phyloP scores from a whole-genome alignment of 2,797 vertebrate species.

The Sorex maritimensis region DNA sequence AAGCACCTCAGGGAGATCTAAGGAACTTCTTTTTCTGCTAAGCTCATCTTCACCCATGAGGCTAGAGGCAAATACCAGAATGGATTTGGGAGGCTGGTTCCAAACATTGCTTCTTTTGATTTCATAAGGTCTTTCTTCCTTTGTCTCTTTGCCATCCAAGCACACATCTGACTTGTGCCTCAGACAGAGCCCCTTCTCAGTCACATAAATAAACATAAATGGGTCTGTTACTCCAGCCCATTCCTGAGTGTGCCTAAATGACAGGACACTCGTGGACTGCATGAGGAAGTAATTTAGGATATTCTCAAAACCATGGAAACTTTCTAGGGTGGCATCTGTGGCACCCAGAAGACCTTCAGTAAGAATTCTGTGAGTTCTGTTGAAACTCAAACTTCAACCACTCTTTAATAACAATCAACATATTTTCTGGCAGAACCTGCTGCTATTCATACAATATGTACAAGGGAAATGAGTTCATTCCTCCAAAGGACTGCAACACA shows the following conservation, averaged over 20 bases:
- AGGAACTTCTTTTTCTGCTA: background rate
- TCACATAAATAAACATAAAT: background rate
- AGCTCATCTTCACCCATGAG: background rate
- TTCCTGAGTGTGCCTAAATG: background rate
- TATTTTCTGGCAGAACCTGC: background rate
- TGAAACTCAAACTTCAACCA: background rate
- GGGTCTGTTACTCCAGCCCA: background rate
- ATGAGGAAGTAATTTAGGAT: background rate
- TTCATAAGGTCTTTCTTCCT: background rate
- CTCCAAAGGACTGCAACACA: background rate
- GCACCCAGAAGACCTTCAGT: background rate
- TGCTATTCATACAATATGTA: background rate
- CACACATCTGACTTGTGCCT: background rate
- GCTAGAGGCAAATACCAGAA: background rate
- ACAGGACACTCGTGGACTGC: background rate
- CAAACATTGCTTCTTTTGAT: background rate
- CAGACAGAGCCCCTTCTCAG: too few relatives aligned
- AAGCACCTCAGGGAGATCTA: too few relatives aligned
- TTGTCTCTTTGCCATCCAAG: background rate
- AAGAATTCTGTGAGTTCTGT: background rate
- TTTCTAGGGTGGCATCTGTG: accelerated
- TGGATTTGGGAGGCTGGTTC: background rate
- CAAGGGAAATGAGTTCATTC: background rate
- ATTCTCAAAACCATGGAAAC: background rate
- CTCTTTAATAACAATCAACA: background rate